phyloP scores from a whole-genome alignment of 2,113 vertebrate species.

The Bufo bufo region DNA sequence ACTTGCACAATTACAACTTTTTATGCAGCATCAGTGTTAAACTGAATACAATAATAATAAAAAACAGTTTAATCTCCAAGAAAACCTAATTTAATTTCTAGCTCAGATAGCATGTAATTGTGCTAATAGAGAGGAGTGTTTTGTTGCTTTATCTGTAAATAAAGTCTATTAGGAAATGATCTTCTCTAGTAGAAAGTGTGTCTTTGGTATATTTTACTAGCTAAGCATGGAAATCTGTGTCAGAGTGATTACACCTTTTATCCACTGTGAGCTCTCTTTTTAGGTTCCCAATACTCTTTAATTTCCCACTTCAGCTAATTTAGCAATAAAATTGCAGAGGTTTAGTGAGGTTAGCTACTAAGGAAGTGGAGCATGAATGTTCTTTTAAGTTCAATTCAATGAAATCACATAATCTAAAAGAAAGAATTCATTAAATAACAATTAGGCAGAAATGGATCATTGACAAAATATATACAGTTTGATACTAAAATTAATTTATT shows the following conservation, averaged over 20 bases:
- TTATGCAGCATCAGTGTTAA: not conserved
- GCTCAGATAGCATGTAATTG: slow-evolving; percentile 67
- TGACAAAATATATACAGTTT: slow-evolving; percentile 63
- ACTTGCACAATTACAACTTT: not conserved
- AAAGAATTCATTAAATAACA: slow-evolving; percentile 69
- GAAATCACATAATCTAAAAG: slow-evolving; percentile 63
- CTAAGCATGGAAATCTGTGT: slow-evolving; percentile 66
- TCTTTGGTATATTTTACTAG: slow-evolving; percentile 71
- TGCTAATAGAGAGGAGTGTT: slow-evolving; percentile 66
- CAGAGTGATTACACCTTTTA: slow-evolving; percentile 71
- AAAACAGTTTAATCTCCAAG: slow-evolving; percentile 45
- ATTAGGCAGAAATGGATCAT: slow-evolving; percentile 68
- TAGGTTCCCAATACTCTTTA: slow-evolving; percentile 67
- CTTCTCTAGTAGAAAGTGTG: slow-evolving; percentile 66
- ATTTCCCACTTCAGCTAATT: slow-evolving; percentile 74
- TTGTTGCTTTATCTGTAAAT: slow-evolving; percentile 69
- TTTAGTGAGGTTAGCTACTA: slow-evolving; percentile 66
- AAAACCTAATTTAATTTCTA: slow-evolving; percentile 67
- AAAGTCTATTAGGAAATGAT: slow-evolving; percentile 72
- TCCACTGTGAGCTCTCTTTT: slow-evolving; percentile 66
- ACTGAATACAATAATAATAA: not conserved
- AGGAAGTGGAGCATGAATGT: slow-evolving; percentile 63
- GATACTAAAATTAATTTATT: slow-evolving; percentile 65
- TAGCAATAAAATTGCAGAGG: slow-evolving; percentile 67
- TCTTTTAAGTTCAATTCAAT: slow-evolving; percentile 61